phyloP scores from a whole-genome alignment of 2,888 invertebrate species.

The Diachrysia chrysitis region DNA sequence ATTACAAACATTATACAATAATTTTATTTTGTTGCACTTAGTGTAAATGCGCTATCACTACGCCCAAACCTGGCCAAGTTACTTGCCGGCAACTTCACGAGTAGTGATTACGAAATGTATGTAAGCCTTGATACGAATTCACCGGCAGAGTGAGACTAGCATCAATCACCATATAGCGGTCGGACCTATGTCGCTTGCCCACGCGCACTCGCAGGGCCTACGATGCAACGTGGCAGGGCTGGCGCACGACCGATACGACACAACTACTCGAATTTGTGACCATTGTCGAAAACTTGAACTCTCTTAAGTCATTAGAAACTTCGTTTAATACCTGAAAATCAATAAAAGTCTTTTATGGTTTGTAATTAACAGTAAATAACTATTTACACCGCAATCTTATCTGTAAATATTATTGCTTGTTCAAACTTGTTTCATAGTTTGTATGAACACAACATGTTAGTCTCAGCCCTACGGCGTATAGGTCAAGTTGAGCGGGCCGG shows the following conservation, averaged over 20 bases:
- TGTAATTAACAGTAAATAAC: background rate
- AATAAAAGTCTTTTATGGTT: background rate
- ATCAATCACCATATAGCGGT: constrained; percentile 48
- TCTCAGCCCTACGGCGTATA: constrained; percentile 66
- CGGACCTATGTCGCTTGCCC: constrained; percentile 42
- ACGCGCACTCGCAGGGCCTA: constrained; percentile 38
- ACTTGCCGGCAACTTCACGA: no score
- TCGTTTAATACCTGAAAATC: background rate
- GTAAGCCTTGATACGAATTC: constrained; percentile 32
- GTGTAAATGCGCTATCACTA: no score
- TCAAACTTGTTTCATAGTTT: background rate
- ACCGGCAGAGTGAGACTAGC: constrained; percentile 23
- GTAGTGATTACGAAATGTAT: constrained; percentile 26
- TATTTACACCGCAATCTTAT: background rate
- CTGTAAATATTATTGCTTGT: background rate
- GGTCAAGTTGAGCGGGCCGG: constrained; percentile 78
- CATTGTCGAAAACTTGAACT: background rate
- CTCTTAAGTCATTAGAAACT: no score
- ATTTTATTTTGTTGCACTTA: no score
- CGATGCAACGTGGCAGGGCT: constrained; percentile 37
- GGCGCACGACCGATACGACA: background rate
- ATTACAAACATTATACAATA: no score
- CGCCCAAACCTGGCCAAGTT: no score
- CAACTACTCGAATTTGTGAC: background rate
- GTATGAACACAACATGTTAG: background rate